Evolutionary conservation across 2,888 invertebrate species (phyloP), one percentile per base, ranked within the genome.

Genomic region (Crepidodera aurea): DNA sequence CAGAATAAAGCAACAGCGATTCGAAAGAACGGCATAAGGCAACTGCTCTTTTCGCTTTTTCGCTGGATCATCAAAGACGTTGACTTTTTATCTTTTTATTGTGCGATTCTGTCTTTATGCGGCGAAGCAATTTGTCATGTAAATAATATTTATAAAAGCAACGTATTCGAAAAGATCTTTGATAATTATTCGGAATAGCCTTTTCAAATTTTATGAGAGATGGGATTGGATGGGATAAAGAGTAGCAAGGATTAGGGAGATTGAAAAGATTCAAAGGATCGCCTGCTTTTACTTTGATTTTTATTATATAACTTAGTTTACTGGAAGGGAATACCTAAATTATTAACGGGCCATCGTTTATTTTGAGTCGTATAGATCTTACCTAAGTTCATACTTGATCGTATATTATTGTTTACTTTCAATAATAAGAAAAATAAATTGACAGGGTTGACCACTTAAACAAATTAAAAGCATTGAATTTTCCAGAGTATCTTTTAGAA

Each of bases 61-160:
- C 18, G 37, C 39, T 51, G 25, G 34, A 25, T 51, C 25, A 37
- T 51, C 51, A 51, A 51, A 51, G 51, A 37, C 19, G 37, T 32
- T 7, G 50, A 32, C 29, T 50, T 50, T 48, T 50, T 32, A 50
- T 50, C 32, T 15, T 50, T 40, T 50, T 50, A 50, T 32, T 32
- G 50, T 22, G 25, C 51, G 22, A 51, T 51, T 51, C 16, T n/a
- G n/a, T 37, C 51, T 51, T 39, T 39, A 39, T 51, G 39, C 25
- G 22, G 37, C 25, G 12, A 40, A 51, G 51, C 51, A 51, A 51
- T 51, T 51, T 51, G 37, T 39, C 51, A 51, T 51, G 51, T 15
- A 51, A 51, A 51, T 51, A 16, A 6, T 51, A 37, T 39, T 39
- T 51, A 10, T 25, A 51, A 51, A 25, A 32, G 37, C 13, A 2